Conservation (phyloP, 2,888 invertebrate genomes). For the Agrotis segetum region DNA sequence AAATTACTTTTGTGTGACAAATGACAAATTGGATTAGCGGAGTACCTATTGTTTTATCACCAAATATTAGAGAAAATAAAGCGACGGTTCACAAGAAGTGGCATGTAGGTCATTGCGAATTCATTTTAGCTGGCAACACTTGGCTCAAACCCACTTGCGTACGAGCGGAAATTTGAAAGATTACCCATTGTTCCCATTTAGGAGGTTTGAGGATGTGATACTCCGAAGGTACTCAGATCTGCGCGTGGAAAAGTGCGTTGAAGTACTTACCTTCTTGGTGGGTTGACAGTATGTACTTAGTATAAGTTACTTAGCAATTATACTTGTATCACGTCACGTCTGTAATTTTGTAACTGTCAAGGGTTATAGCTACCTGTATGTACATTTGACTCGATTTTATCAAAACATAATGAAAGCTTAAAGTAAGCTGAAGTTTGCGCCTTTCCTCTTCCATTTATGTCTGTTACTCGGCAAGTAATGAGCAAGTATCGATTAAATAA, state of each 20-base stretch:
- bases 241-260: background rate
- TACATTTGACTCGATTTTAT: too few relatives aligned
- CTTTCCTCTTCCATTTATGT: too few relatives aligned
- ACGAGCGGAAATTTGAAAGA: conserved; percentile 63
- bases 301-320: background rate
- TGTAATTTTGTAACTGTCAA: background rate
- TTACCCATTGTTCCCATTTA: conserved; percentile 56
- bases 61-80: background rate
- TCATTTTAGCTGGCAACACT: conserved; percentile 44
- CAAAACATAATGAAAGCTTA: too few relatives aligned
- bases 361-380: background rate
- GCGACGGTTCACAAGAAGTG: conserved; percentile 1
- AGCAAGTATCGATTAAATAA: too few relatives aligned
- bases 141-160: conserved; percentile 27
- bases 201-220: conserved; percentile 36
- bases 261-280: background rate
- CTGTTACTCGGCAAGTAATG: too few relatives aligned
- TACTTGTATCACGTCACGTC: background rate
- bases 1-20: background rate
- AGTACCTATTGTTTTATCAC: background rate
- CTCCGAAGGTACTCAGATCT: conserved; percentile 16
- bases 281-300: background rate
- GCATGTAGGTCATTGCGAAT: conserved; percentile 39
- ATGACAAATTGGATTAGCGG: background rate
- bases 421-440: too few relatives aligned